Evolutionary conservation across 2,797 vertebrate genomes (phyloP).

Genomic region (Crenichthys baileyi): DNA sequence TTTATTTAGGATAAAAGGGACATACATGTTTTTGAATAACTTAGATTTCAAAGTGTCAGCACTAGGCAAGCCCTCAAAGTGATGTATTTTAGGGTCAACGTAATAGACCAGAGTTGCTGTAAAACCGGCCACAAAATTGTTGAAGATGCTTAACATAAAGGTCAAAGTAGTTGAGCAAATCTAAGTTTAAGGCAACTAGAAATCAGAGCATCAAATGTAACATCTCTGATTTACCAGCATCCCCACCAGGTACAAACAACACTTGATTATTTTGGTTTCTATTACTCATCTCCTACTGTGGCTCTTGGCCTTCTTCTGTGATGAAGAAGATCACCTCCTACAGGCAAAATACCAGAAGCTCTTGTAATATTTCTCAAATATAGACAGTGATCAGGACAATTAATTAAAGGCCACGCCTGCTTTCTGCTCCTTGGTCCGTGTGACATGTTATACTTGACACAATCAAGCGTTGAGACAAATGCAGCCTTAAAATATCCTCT

Average conservation of each 20-base stretch:
- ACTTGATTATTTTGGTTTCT: constrained; percentile 22
- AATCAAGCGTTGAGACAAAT: constrained; percentile 1
- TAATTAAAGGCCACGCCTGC: constrained; percentile 17
- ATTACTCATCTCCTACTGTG: constrained; percentile 20
- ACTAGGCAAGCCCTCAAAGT: background rate
- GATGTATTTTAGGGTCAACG: background rate
- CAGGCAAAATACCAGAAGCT: background rate
- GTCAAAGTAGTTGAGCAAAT: background rate
- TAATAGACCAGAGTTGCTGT: background rate
- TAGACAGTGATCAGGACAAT: background rate
- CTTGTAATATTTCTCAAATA: constrained; percentile 4
- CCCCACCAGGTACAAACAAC: constrained; percentile 20
- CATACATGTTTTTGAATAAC: background rate
- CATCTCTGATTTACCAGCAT: constrained; percentile 9
- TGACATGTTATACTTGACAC: background rate
- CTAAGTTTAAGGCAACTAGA: background rate
- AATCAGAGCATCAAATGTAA: constrained; percentile 17
- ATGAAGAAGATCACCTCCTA: constrained; percentile 27
- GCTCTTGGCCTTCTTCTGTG: constrained; percentile 13
- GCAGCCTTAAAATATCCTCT: constrained; percentile 13
- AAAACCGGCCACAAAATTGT: background rate
- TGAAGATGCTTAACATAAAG: background rate
- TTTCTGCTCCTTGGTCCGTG: background rate
- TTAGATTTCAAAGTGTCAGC: background rate
- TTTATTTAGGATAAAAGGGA: background rate